Evolutionary conservation across 2,888 invertebrate species (phyloP).

Genomic region (Archips crataeganus): DNA sequence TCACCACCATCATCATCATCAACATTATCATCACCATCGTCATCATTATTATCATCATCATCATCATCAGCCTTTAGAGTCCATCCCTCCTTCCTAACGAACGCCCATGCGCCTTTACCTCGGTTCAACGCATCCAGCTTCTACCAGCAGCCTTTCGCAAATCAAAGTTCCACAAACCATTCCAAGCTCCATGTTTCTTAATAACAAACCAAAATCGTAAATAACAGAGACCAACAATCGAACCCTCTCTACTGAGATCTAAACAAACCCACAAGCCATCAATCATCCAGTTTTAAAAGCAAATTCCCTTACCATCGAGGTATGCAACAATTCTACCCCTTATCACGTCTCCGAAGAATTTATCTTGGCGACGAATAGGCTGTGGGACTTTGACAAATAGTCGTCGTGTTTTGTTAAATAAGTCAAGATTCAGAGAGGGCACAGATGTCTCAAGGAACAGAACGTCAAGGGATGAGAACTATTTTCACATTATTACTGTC

Average conservation of each 20-base stretch:
- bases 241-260: not conserved
- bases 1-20: no score
- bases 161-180: not conserved
- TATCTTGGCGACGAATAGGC: slow-evolving; percentile 40
- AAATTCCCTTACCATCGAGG: slow-evolving; percentile 18
- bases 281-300: slow-evolving; percentile 30
- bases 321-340: slow-evolving; percentile 38
- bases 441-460: not conserved
- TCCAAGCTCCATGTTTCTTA: not conserved
- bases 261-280: slow-evolving; percentile 10
- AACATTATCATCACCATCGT: no score
- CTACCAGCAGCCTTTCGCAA: no score
- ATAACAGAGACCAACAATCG: slow-evolving; percentile 1
- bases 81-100: no score
- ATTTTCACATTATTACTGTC: not conserved
- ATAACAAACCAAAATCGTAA: not conserved
- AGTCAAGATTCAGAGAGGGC: slow-evolving; percentile 36
- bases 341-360: slow-evolving; percentile 39
- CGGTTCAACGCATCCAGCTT: no score
- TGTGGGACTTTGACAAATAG: slow-evolving; percentile 42
- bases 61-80: no score
- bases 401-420: slow-evolving; percentile 42
- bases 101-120: no score
- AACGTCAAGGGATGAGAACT: not conserved
- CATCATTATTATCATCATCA: no score